phyloP scores from a whole-genome alignment of 2,797 vertebrate genomes.

The Crypturellus tataupa region DNA sequence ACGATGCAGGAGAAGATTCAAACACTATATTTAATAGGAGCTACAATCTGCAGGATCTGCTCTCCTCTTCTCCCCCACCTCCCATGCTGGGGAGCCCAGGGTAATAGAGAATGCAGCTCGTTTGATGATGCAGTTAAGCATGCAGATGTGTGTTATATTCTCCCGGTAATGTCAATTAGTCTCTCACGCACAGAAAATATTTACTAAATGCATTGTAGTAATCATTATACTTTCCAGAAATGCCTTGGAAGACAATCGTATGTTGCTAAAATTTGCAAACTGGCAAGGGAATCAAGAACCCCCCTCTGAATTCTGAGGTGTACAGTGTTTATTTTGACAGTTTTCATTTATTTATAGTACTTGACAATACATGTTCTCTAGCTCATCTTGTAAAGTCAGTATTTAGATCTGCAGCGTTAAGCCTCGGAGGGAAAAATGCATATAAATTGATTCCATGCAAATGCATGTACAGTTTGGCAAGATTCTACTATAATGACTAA shows the following conservation, averaged over 20 bases:
- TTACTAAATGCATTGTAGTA: constrained; percentile 14
- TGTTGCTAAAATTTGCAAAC: neutral
- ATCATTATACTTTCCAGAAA: neutral
- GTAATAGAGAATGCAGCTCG: neutral
- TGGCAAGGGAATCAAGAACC: constrained; percentile 27
- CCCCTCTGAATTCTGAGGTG: neutral
- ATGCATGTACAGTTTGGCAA: constrained; percentile 30
- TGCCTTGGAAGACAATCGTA: constrained; percentile 14
- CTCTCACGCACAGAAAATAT: neutral
- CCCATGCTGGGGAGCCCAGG: neutral
- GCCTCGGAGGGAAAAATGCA: constrained; percentile 38
- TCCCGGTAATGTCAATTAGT: constrained; percentile 8
- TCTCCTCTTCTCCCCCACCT: neutral
- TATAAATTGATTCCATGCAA: constrained; percentile 43
- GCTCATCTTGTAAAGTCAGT: neutral
- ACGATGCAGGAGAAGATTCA: neutral
- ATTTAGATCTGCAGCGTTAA: constrained; percentile 26
- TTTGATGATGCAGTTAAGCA: neutral
- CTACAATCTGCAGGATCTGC: neutral
- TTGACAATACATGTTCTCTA: constrained; percentile 39
- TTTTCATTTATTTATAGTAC: constrained; percentile 55
- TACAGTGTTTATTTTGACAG: constrained; percentile 50
- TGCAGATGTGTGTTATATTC: neutral
- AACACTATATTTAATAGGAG: neutral
- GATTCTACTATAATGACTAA: constrained; percentile 36